Percentiles rank a stretch among this genome's conserved stretches.
Evolutionary conservation across 1,140 invertebrate species (phyloP).

Genomic region (Meteorus sp.): DNA sequence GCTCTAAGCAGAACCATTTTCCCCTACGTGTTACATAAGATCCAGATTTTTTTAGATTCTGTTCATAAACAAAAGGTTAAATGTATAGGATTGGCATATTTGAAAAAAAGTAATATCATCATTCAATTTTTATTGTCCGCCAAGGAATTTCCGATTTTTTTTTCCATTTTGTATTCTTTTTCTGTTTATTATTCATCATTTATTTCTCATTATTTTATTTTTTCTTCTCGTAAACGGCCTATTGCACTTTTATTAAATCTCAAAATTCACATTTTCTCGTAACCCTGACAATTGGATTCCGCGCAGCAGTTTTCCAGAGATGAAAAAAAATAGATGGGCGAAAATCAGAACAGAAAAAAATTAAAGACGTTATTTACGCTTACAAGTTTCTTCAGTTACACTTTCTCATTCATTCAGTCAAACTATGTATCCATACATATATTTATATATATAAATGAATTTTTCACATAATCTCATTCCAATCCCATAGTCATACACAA

Average conservation of each 20-base stretch:
- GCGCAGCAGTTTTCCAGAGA: slow-evolving; percentile 23
- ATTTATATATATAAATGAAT: too few species aligned
- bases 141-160: slow-evolving; percentile 17
- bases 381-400: not conserved
- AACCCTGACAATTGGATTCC: slow-evolving; percentile 18
- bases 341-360: not conserved
- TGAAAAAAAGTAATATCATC: slow-evolving; percentile 5
- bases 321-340: not conserved
- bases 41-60: too few species aligned
- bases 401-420: not conserved
- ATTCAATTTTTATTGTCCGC: slow-evolving; percentile 27
- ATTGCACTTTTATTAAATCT: slow-evolving; percentile 23
- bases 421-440: too few species aligned
- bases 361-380: not conserved
- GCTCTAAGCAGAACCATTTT: too few species aligned
- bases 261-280: slow-evolving; percentile 7
- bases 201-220: too few species aligned
- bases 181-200: too few species aligned
- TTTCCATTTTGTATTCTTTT: too few species aligned
- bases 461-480: too few species aligned
- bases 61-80: too few species aligned
- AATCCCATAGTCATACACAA: too few species aligned
- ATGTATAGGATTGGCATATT: too few species aligned
- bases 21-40: slow-evolving; percentile 33
- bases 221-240: slow-evolving; percentile 11